These are phyloP conservation scores for Pyrocephalus nanus DNA, from an alignment of 2,797 vertebrate genomes.

Conservation along the genomic window DNA sequence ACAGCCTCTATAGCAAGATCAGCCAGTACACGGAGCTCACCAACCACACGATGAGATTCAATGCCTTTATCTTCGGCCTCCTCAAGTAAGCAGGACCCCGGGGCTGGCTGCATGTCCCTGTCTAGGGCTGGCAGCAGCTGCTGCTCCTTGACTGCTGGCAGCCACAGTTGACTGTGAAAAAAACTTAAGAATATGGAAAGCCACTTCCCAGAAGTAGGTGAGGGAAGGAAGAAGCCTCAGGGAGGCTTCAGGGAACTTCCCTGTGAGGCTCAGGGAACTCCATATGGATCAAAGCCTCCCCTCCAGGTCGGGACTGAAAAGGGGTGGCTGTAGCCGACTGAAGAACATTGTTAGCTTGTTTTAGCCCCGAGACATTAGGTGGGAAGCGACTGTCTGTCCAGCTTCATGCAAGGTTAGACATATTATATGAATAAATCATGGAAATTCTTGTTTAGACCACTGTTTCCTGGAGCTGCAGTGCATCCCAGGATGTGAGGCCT, in stretches of 20 bases:
- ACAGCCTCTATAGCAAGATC: slow-evolving; percentile 88
- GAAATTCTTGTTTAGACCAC: background rate
- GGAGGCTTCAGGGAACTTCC: no score
- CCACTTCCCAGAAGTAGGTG: background rate
- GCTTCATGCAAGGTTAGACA: background rate
- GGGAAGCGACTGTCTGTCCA: background rate
- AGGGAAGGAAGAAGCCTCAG: background rate
- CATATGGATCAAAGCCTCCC: background rate
- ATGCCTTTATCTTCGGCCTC: slow-evolving; percentile 95
- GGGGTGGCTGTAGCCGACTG: background rate
- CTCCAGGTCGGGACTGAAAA: background rate
- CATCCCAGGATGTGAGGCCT: background rate
- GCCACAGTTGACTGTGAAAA: background rate
- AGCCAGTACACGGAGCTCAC: slow-evolving; percentile 92
- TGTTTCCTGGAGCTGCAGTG: background rate
- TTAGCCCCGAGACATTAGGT: background rate
- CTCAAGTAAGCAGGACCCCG: slow-evolving; percentile 87
- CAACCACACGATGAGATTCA: slow-evolving; percentile 91
- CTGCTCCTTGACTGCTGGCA: background rate
- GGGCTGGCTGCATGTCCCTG: background rate
- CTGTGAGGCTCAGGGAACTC: background rate
- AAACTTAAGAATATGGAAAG: background rate
- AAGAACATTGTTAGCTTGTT: background rate
- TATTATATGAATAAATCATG: background rate
- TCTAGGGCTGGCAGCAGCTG: background rate